Conservation (phyloP, 1,140 invertebrate genomes). For the Portunus trituberculatus region DNA sequence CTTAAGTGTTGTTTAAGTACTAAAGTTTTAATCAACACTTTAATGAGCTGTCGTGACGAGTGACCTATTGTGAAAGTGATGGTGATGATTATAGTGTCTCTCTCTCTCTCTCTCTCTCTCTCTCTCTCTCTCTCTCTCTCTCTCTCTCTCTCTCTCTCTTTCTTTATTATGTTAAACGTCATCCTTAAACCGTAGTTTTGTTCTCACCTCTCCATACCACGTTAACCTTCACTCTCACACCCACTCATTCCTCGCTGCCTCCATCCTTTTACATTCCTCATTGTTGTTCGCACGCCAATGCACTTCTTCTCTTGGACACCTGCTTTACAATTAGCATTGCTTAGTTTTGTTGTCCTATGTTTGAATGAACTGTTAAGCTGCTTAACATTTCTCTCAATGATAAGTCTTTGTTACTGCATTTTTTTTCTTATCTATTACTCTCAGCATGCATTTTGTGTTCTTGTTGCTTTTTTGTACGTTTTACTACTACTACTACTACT, state of each 20-base stretch:
- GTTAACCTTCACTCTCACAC: neutral
- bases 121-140: constrained; percentile 13
- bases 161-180: neutral
- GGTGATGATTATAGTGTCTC: neutral
- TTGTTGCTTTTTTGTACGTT: neutral
- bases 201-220: neutral
- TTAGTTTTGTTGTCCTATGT: too few species aligned
- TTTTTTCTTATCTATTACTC: too few species aligned
- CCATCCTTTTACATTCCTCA: too few species aligned
- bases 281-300: too few species aligned
- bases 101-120: constrained; percentile 5
- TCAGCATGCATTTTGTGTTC: neutral
- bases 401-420: neutral
- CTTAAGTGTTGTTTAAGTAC: too few species aligned
- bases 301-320: too few species aligned
- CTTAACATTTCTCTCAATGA: neutral
- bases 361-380: too few species aligned
- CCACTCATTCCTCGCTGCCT: neutral
- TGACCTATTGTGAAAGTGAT: neutral
- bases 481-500: neutral
- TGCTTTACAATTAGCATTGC: too few species aligned
- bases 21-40: too few species aligned
- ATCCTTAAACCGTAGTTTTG: neutral
- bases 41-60: neutral
- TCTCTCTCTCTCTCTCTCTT: constrained; percentile 17